These are phyloP conservation scores for Scomber japonicus DNA, from an alignment of 2,113 vertebrate genomes.

Conservation along the genomic window DNA sequence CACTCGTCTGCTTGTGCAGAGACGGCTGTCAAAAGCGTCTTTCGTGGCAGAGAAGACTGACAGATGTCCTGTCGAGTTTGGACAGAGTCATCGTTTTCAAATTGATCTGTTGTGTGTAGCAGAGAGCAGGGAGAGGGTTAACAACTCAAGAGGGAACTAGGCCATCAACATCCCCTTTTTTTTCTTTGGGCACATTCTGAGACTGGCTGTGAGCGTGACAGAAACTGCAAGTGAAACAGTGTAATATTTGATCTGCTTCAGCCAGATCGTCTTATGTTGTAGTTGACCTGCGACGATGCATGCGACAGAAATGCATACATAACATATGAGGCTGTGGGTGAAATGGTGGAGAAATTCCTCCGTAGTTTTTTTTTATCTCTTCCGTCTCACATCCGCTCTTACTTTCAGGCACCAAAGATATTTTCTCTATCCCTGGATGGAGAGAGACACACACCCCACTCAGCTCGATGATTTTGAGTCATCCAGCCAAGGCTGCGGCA, in stretches of 20 bases:
- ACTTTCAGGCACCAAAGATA: slow-evolving; percentile 57
- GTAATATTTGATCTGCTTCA: slow-evolving; percentile 22
- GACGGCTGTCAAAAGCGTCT: background rate
- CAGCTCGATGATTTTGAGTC: slow-evolving; percentile 69
- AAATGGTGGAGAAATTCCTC: slow-evolving; percentile 18
- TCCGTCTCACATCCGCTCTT: slow-evolving; percentile 38
- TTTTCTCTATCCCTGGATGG: slow-evolving; percentile 46
- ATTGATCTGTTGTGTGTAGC: slow-evolving; percentile 2
- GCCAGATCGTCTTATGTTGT: background rate
- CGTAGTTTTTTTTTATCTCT: slow-evolving; percentile 32
- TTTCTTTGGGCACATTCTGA: slow-evolving; percentile 70
- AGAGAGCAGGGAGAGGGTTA: slow-evolving; percentile 71
- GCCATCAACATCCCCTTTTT: slow-evolving; percentile 72
- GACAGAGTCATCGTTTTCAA: slow-evolving; percentile 7
- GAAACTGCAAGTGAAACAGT: slow-evolving; percentile 45
- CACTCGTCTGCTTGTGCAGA: background rate
- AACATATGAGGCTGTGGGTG: slow-evolving; percentile 20
- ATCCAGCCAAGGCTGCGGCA: slow-evolving; percentile 64
- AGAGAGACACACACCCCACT: slow-evolving; percentile 48
- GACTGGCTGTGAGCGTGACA: slow-evolving; percentile 34
- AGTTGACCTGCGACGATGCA: slow-evolving; percentile 7
- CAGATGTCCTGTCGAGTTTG: slow-evolving; percentile 10
- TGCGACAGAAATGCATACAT: slow-evolving; percentile 13
- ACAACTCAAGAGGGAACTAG: slow-evolving; percentile 77
- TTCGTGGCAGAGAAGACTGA: background rate